These are phyloP conservation scores for Psammodynastes pulverulentus DNA, from an alignment of 2,113 vertebrate genomes.

Conservation along the genomic window DNA sequence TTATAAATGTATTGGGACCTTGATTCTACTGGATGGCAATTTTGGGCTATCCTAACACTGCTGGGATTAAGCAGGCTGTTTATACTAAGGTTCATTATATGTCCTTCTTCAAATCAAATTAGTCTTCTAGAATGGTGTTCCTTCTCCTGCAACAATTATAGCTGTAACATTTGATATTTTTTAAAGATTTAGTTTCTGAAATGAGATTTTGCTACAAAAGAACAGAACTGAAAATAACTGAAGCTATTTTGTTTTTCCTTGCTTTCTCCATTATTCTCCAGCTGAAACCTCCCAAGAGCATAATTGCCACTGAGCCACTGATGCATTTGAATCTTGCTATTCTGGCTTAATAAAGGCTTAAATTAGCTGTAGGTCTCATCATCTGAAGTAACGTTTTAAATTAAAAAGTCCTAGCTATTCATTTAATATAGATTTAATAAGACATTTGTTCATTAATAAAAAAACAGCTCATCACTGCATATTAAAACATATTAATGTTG, in stretches of 20 bases:
- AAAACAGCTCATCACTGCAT: constrained; percentile 15
- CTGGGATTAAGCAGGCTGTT: background rate
- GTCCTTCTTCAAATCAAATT: constrained; percentile 4
- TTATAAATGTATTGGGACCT: background rate
- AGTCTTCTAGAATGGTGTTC: background rate
- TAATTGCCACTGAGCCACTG: constrained; percentile 10
- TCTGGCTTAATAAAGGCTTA: constrained; percentile 14
- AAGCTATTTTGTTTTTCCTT: constrained; percentile 24
- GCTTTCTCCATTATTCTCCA: constrained; percentile 29
- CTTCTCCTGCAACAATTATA: background rate
- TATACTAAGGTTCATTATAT: background rate
- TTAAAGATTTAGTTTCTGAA: constrained; percentile 16
- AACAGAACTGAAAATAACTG: background rate
- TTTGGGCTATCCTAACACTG: background rate
- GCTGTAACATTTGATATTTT: background rate
- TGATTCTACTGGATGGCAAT: background rate
- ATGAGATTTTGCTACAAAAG: background rate
- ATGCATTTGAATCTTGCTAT: constrained; percentile 27
- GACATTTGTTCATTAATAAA: constrained; percentile 54
- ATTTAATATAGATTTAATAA: constrained; percentile 53
- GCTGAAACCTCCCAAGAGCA: background rate
- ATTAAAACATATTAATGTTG: constrained; percentile 54
- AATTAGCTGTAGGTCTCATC: constrained; percentile 42
- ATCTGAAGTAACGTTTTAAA: constrained; percentile 44
- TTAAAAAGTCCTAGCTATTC: constrained; percentile 32